These are phyloP conservation scores for Perodicticus potto DNA, from an alignment of 2,797 vertebrate species.

Conservation along the genomic window DNA sequence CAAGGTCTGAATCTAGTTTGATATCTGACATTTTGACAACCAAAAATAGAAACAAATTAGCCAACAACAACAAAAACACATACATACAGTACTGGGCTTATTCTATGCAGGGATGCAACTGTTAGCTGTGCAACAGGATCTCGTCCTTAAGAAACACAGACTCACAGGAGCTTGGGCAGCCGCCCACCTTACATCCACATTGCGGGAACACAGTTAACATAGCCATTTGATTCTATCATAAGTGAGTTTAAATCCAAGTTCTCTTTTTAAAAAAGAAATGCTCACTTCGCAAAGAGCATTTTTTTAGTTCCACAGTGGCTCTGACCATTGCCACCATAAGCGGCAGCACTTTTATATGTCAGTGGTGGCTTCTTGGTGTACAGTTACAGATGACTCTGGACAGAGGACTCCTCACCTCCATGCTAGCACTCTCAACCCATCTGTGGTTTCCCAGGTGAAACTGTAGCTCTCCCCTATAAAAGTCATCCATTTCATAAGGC, in stretches of 20 bases:
- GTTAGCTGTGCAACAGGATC: not conserved
- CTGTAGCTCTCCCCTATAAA: conserved; percentile 45
- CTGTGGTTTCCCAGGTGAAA: conserved; percentile 81
- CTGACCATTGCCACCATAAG: conserved; percentile 67
- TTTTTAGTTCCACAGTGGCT: conserved; percentile 4
- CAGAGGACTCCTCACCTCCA: not conserved
- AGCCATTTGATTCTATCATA: not conserved
- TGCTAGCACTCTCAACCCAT: conserved; percentile 23
- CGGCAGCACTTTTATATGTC: conserved; percentile 54
- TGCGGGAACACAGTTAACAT: not conserved
- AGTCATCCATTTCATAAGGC: conserved; percentile 63
- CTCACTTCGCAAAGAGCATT: conserved; percentile 8
- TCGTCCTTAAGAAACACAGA: not conserved
- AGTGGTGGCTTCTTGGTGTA: not conserved
- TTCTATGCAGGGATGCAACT: not conserved
- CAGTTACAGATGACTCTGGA: conserved; percentile 1
- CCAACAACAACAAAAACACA: not conserved
- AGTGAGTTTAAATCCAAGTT: not conserved
- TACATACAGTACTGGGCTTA: not conserved
- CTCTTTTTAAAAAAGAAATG: conserved; percentile 10
- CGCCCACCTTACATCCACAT: not conserved
- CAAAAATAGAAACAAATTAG: not conserved
- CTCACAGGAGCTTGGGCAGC: not conserved
- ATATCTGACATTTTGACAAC: not conserved
- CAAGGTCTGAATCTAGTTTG: not conserved